These are phyloP conservation scores for Pterois miles DNA, from an alignment of 2,797 vertebrate species.

Conservation along the genomic window DNA sequence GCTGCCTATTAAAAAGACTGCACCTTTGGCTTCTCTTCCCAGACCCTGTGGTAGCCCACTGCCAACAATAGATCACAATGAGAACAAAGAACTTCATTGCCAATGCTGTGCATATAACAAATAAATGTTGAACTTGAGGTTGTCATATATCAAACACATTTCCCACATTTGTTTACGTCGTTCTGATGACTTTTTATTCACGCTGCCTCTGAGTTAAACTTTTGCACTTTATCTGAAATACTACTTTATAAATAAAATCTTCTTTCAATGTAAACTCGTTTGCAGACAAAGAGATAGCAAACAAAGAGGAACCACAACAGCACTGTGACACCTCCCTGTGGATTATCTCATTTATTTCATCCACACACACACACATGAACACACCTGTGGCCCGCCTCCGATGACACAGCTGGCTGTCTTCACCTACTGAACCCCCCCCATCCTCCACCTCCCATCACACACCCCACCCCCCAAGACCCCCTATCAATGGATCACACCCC, in stretches of 20 bases:
- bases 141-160: background rate
- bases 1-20: too few relatives aligned
- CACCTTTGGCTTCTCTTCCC: too few relatives aligned
- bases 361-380: background rate
- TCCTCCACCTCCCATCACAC: background rate
- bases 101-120: background rate
- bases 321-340: background rate
- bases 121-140: accelerated
- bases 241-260: background rate
- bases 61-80: too few relatives aligned
- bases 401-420: constrained; percentile 43
- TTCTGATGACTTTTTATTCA: background rate
- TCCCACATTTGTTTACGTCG: background rate
- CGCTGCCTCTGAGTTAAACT: background rate
- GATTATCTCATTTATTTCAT: constrained; percentile 14
- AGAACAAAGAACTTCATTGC: background rate
- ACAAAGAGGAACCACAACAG: constrained; percentile 1
- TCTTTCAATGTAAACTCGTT: background rate
- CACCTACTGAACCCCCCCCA: background rate
- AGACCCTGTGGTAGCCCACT: too few relatives aligned
- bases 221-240: background rate
- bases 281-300: constrained; percentile 6
- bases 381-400: constrained; percentile 12
- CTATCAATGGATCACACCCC: background rate
- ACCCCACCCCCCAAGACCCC: background rate